Evolutionary conservation across 2,113 vertebrate genomes (phyloP).

Genomic region (Chauna torquata): DNA sequence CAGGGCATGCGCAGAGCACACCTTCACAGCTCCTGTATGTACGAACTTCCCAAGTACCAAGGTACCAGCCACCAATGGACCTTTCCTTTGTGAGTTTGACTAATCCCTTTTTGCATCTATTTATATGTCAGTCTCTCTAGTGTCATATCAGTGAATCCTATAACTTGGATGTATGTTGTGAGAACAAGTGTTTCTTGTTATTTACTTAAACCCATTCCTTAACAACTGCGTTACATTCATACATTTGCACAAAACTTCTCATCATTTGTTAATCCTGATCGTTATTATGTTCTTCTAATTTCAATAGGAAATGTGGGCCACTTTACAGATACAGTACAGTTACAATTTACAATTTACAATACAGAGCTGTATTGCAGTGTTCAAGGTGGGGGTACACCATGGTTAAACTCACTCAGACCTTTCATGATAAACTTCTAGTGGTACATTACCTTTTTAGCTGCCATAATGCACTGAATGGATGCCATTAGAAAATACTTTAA

Average conservation of each 20-base stretch:
- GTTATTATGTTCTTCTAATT: background rate
- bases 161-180: background rate
- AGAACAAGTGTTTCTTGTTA: background rate
- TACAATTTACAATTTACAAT: too few relatives aligned
- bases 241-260: background rate
- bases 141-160: background rate
- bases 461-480: background rate
- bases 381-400: background rate
- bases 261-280: background rate
- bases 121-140: background rate
- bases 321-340: too few relatives aligned
- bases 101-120: background rate
- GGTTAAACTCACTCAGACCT: background rate
- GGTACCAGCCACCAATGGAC: rapidly evolving
- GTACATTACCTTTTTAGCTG: background rate
- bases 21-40: background rate
- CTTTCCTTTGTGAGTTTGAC: background rate
- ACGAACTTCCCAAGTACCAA: background rate
- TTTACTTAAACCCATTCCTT: background rate
- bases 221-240: background rate
- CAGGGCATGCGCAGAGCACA: background rate
- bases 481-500: background rate
- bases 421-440: background rate
- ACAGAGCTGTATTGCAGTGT: background rate
- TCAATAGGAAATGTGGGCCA: background rate